Evolutionary conservation across 2,797 vertebrate genomes (phyloP).

Genomic region (Acanthurus leucopareius): DNA sequence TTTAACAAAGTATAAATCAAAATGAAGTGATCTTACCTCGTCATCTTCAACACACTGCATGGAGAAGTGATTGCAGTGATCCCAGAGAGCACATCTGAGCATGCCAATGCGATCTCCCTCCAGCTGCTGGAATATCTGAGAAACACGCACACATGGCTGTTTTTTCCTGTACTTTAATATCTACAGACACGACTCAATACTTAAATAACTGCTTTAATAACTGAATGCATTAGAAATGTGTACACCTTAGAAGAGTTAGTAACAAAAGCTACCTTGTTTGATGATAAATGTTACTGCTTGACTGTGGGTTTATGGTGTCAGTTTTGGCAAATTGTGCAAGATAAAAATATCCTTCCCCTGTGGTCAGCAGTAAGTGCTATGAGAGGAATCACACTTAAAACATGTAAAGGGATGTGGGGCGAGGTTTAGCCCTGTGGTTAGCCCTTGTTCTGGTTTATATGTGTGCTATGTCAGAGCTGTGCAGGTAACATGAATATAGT

Average conservation of each 20-base stretch:
- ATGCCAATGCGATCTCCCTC: conserved; percentile 90
- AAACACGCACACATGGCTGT: not conserved
- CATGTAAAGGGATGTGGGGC: conserved; percentile 22
- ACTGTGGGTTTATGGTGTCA: not conserved
- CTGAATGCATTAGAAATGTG: no score
- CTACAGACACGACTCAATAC: not conserved
- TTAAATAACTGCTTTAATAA: no score
- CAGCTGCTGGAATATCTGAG: conserved; percentile 92
- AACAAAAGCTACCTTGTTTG: not conserved
- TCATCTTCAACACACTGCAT: conserved; percentile 93
- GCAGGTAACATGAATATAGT: not conserved
- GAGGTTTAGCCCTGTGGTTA: conserved; percentile 14
- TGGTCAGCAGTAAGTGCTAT: not conserved
- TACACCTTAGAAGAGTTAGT: no score
- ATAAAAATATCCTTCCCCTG: conserved; percentile 6
- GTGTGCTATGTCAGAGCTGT: not conserved
- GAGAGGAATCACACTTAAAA: not conserved
- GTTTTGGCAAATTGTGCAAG: conserved; percentile 3
- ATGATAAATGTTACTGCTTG: not conserved
- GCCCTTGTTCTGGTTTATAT: not conserved
- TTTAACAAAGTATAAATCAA: not conserved
- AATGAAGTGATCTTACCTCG: conserved; percentile 81
- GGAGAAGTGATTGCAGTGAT: conserved; percentile 95
- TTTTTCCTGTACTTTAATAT: not conserved
- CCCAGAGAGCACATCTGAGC: conserved; percentile 91